phyloP scores from a whole-genome alignment of 2,888 invertebrate species.

The Sericinus montela region DNA sequence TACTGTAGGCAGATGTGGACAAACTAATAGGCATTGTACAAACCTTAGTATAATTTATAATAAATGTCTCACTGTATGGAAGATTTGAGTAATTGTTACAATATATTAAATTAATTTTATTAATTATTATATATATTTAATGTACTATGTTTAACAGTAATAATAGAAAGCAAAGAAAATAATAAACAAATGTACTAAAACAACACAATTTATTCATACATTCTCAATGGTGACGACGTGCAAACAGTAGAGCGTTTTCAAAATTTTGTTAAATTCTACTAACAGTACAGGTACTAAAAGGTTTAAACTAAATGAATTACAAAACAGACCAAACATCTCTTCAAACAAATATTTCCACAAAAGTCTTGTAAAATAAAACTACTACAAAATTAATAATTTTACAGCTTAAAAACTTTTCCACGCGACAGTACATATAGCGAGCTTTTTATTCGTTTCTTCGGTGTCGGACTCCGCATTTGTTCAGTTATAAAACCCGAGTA shows the following conservation, averaged over 20 bases:
- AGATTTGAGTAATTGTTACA: too few species aligned
- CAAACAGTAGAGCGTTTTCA: slow-evolving; percentile 6
- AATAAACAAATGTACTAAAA: not conserved
- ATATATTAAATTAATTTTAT: too few species aligned
- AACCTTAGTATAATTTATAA: too few species aligned
- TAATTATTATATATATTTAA: too few species aligned
- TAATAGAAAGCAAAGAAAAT: too few species aligned
- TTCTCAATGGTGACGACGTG: slow-evolving; percentile 14
- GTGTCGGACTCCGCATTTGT: slow-evolving; percentile 49
- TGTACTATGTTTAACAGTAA: too few species aligned
- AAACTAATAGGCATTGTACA: too few species aligned
- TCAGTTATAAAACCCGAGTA: slow-evolving; percentile 42
- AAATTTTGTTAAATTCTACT: too few species aligned
- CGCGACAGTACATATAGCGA: slow-evolving; percentile 35
- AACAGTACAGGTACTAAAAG: too few species aligned
- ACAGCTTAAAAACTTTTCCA: slow-evolving; percentile 26
- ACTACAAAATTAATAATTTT: not conserved
- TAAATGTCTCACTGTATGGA: too few species aligned
- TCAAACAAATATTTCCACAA: not conserved
- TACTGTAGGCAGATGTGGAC: too few species aligned
- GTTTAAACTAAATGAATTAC: not conserved
- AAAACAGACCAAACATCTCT: not conserved
- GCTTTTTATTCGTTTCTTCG: slow-evolving; percentile 59
- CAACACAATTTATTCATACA: slow-evolving; percentile 15
- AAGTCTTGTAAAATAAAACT: not conserved